These are phyloP conservation scores for Brenthis daphne DNA, from an alignment of 2,888 invertebrate genomes.

Conservation along the genomic window DNA sequence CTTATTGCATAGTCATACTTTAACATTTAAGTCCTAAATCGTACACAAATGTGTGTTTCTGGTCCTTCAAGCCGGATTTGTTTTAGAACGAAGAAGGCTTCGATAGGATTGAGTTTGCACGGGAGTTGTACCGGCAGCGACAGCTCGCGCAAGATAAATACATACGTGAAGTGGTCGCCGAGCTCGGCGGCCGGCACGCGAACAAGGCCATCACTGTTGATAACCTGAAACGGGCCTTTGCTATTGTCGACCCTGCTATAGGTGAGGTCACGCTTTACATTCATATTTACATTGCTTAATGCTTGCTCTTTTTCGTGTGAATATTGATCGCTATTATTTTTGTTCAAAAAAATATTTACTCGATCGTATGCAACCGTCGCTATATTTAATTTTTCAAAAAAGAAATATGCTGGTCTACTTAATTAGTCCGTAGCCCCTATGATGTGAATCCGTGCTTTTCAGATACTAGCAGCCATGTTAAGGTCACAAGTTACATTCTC, in stretches of 20 bases:
- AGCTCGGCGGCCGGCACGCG: conserved; percentile 56
- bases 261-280: conserved; percentile 43
- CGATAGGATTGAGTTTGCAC: conserved; percentile 68
- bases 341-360: too few species aligned
- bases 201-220: conserved; percentile 54
- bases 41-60: neutral
- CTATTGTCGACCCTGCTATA: conserved; percentile 73
- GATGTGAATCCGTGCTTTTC: too few species aligned
- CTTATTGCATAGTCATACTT: too few species aligned
- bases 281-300: neutral
- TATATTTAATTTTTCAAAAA: too few species aligned
- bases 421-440: too few species aligned
- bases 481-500: too few species aligned
- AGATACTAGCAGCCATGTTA: too few species aligned
- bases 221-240: conserved; percentile 57
- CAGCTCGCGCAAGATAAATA: conserved; percentile 73
- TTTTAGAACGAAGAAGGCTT: conserved; percentile 75
- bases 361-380: too few species aligned
- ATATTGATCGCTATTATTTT: too few species aligned
- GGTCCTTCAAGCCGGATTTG: neutral
- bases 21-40: too few species aligned
- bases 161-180: conserved; percentile 69
- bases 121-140: conserved; percentile 71
- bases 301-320: neutral
- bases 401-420: too few species aligned